Evolutionary conservation across 2,113 vertebrate genomes (phyloP).

Genomic region (Rynchops niger): DNA sequence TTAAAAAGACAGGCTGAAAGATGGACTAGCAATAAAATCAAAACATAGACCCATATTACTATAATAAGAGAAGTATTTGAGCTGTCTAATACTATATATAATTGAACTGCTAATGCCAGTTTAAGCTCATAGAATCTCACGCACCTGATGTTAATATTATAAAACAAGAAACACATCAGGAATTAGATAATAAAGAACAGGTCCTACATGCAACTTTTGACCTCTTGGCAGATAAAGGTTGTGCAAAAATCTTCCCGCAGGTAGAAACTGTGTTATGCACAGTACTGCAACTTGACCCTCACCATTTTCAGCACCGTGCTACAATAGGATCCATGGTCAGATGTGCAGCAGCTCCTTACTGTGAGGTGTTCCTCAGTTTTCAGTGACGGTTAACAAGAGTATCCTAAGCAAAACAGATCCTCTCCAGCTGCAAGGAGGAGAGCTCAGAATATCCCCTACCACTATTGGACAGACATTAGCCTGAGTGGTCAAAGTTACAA

Average conservation of each 20-base stretch:
- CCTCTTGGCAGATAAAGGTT: background rate
- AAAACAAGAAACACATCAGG: background rate
- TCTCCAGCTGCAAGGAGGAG: background rate
- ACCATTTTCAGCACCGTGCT: background rate
- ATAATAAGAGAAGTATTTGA: background rate
- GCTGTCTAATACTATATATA: background rate
- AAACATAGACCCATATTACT: background rate
- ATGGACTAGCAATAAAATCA: conserved; percentile 3
- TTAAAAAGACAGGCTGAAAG: conserved; percentile 16
- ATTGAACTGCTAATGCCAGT: background rate
- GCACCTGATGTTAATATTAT: background rate
- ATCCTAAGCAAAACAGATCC: background rate
- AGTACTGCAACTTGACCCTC: background rate
- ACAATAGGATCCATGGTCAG: fast-evolving
- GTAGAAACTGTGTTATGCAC: background rate
- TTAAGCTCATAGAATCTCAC: background rate
- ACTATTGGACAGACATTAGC: fast-evolving
- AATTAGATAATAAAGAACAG: background rate
- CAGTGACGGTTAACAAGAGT: background rate
- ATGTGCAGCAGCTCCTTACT: background rate
- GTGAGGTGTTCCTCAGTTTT: background rate
- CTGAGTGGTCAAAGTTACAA: background rate
- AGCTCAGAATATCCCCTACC: background rate
- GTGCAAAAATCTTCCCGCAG: background rate
- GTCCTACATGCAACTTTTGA: background rate